Conservation (phyloP, 2,113 vertebrate species). For the Zosterops hypoxanthus region DNA sequence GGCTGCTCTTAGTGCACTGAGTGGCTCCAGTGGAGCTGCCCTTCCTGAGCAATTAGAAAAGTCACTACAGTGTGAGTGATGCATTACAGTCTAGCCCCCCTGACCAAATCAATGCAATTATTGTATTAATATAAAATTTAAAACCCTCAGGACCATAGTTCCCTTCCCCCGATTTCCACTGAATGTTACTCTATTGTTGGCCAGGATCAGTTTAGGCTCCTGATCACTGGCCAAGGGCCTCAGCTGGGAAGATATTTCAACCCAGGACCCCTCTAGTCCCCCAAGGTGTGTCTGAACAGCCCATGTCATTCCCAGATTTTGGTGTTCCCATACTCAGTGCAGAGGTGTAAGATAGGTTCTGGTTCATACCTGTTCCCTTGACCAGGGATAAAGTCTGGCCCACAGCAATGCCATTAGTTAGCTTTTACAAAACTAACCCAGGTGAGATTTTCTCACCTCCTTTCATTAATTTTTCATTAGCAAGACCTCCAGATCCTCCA, state of each 20-base stretch:
- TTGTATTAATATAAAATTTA: background rate
- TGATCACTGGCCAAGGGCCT: background rate
- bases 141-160: background rate
- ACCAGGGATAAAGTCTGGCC: background rate
- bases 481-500: background rate
- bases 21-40: background rate
- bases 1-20: background rate
- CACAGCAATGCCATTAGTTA: background rate
- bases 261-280: background rate
- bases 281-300: background rate
- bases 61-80: background rate
- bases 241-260: background rate
- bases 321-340: background rate
- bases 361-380: background rate
- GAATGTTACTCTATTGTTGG: background rate
- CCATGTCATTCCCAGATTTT: background rate
- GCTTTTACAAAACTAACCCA: background rate
- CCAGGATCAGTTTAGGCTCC: background rate
- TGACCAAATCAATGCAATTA: background rate
- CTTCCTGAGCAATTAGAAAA: background rate
- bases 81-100: background rate
- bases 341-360: background rate
- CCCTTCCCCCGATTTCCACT: background rate
- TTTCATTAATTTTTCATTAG: background rate
- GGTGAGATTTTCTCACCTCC: background rate